Evolutionary conservation across 2,797 vertebrate genomes (phyloP), one percentile per base, ranked within the genome.

Genomic region (Aldrovandia affinis): DNA sequence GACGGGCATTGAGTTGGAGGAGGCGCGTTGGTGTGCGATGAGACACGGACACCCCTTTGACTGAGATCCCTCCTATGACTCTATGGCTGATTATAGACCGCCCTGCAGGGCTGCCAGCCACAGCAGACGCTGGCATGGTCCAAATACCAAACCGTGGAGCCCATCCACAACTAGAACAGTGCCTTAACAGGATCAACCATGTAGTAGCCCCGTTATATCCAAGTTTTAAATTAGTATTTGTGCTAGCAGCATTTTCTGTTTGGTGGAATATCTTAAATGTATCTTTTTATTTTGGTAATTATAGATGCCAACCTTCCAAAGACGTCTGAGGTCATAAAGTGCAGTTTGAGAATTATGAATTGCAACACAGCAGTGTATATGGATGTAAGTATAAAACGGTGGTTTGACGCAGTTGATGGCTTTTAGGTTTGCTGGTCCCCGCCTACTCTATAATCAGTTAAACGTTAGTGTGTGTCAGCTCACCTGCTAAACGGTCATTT

Each of bases 281-380:
- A 36, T 47, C 20, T n/a, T 10, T 52, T 61, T 54, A 5, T n/a
- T 73, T 50, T 84, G 10, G 5, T 81, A 15, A 80, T 55, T 65
- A 0, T 28, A 86, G 86, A 55, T 39, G 59, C 80, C 54, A 42
- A 61, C 25, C 33, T 80, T 55, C 77, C 47, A 36, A 85, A 68
- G 81, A 55, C 14, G 39, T 54, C 65, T 12, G 83, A 84, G 1
- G 84, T 90, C 14, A 73, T 91, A 39, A 89, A 89, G 83, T 90
- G 90, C 84, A 88, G 85, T 0, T 81, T 92, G 25, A 85, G 86
- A 36, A 85, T 90, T 84, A 33, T 91, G 63, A 84, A 88, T 68
- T 86, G 83, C 80, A 91, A 90, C 61, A 63, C 0, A 9, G 7
- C 30, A 14, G 84, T 86, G 52, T 89, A 87, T 80, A n/a, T 79